Evolutionary conservation across 2,113 vertebrate species (phyloP).

Genomic region (Coptodon rendalli): DNA sequence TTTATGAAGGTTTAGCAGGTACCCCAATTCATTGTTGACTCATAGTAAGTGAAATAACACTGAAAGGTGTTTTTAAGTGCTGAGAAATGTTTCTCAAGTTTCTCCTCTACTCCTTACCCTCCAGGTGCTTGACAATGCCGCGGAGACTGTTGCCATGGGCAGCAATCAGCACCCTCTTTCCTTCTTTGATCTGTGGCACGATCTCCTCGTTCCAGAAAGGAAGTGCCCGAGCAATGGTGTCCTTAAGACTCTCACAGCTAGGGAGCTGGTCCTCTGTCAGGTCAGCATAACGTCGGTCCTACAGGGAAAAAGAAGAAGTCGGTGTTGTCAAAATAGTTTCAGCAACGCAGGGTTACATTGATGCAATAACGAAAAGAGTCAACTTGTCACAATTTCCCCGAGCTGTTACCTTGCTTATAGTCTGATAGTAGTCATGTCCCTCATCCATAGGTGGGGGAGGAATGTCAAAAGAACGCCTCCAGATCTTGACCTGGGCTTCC

Average conservation of each 20-base stretch:
- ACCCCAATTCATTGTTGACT: background rate
- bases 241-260: slow-evolving; percentile 86
- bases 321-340: background rate
- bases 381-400: background rate
- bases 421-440: slow-evolving; percentile 75
- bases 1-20: background rate
- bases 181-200: slow-evolving; percentile 82
- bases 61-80: background rate
- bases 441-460: slow-evolving; percentile 85
- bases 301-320: background rate
- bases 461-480: slow-evolving; percentile 86
- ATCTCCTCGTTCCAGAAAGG: slow-evolving; percentile 89
- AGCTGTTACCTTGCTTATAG: slow-evolving; percentile 63
- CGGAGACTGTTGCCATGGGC: slow-evolving; percentile 89
- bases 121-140: slow-evolving; percentile 88
- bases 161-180: slow-evolving; percentile 86
- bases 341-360: background rate
- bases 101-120: slow-evolving; percentile 46
- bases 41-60: background rate
- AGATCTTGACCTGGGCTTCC: slow-evolving; percentile 90
- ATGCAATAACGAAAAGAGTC: background rate
- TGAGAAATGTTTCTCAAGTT: background rate
- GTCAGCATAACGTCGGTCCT: slow-evolving; percentile 82
- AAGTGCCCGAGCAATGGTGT: slow-evolving; percentile 86
- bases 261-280: slow-evolving; percentile 79